phyloP scores from a whole-genome alignment of 2,888 invertebrate species.

The Brenthis ino region DNA sequence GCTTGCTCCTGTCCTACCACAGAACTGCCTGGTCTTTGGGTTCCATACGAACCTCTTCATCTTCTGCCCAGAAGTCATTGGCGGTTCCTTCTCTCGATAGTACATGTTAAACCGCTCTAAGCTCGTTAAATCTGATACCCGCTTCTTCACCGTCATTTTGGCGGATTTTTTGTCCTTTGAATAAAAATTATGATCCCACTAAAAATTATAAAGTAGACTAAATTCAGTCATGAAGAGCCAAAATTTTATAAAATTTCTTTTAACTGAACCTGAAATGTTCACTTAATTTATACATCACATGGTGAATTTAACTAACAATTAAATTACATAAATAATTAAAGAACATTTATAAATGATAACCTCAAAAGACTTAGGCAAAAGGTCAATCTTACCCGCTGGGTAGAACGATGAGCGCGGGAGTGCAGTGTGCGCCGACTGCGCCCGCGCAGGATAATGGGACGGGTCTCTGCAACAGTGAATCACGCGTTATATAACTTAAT shows the following conservation, averaged over 20 bases:
- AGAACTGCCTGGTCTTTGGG: conserved; percentile 86
- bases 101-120: conserved; percentile 85
- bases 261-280: no score
- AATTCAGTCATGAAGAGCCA: no score
- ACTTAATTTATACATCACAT: no score
- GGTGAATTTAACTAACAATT: no score
- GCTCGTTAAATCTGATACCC: conserved; percentile 78
- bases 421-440: conserved; percentile 57
- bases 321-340: not conserved
- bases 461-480: conserved; percentile 42
- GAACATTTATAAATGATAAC: not conserved
- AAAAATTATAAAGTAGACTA: not conserved
- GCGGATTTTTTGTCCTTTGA: conserved; percentile 2
- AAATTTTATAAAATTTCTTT: no score
- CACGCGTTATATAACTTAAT: conserved; percentile 28
- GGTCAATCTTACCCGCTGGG: conserved; percentile 27
- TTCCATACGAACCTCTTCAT: conserved; percentile 89
- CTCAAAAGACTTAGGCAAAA: not conserved
- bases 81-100: conserved; percentile 84
- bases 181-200: conserved; percentile 1
- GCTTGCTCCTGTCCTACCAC: conserved; percentile 89
- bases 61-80: conserved; percentile 81
- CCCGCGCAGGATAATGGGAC: conserved; percentile 63
- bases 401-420: conserved; percentile 20
- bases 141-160: conserved; percentile 81